These are phyloP conservation scores for Nasua narica DNA, from an alignment of 2,797 vertebrate genomes.

Conservation along the genomic window DNA sequence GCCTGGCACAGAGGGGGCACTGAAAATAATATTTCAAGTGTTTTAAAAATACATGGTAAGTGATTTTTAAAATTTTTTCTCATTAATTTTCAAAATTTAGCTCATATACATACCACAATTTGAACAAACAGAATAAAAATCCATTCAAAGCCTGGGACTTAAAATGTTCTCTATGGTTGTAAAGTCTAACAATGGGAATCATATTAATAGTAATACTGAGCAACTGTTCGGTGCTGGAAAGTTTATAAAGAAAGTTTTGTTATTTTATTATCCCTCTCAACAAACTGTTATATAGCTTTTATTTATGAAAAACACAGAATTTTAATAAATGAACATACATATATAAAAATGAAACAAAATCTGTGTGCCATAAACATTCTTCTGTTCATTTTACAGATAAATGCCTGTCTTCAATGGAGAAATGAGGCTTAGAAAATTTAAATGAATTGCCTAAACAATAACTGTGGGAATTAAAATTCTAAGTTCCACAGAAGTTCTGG, in stretches of 20 bases:
- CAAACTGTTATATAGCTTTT: background rate
- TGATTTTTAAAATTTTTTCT: background rate
- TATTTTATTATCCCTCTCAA: background rate
- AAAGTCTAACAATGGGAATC: slow-evolving; percentile 25
- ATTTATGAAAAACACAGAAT: background rate
- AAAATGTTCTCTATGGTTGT: background rate
- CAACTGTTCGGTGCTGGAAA: background rate
- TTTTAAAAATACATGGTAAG: background rate
- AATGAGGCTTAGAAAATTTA: background rate
- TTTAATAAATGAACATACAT: slow-evolving; percentile 13
- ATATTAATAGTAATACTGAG: background rate
- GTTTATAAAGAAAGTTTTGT: background rate
- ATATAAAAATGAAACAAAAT: slow-evolving; percentile 38
- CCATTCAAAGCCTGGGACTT: background rate
- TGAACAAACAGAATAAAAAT: slow-evolving; percentile 20
- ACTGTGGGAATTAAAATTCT: background rate
- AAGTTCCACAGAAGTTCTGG: background rate
- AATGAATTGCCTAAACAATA: background rate
- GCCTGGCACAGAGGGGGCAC: background rate
- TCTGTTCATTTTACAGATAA: slow-evolving; percentile 1
- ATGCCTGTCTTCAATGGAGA: background rate
- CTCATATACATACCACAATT: background rate
- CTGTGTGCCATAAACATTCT: background rate
- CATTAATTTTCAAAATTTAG: slow-evolving; percentile 2
- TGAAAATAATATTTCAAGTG: background rate